Conservation (phyloP, 2,113 vertebrate genomes). For the Chauna torquata region DNA sequence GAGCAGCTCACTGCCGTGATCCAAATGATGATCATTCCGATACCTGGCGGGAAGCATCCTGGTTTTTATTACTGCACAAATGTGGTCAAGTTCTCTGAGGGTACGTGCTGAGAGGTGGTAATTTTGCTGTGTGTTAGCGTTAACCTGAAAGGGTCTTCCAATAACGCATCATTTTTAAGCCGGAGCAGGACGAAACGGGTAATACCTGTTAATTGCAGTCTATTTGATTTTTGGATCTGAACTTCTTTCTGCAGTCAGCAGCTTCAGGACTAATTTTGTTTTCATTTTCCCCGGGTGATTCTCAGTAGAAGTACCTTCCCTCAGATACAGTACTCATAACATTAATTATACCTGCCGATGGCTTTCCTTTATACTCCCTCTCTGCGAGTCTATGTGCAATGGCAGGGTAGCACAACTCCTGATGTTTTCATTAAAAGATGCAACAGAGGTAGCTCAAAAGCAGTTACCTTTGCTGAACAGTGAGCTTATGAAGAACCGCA, state of each 20-base stretch:
- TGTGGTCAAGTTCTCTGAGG: accelerated
- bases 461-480: neutral
- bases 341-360: neutral
- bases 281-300: neutral
- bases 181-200: neutral
- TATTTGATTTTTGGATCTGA: neutral
- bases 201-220: neutral
- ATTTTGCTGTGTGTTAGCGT: neutral
- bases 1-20: neutral
- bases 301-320: neutral
- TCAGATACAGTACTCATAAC: neutral
- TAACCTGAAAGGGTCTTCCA: neutral
- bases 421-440: neutral
- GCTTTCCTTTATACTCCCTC: neutral
- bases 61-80: neutral
- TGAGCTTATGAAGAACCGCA: neutral
- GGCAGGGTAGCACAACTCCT: neutral
- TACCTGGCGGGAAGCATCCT: neutral
- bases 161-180: neutral
- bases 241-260: neutral
- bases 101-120: neutral
- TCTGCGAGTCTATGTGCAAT: neutral
- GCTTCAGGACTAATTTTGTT: neutral
- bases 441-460: neutral
- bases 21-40: neutral